phyloP scores from a whole-genome alignment of 2,113 vertebrate species.

The Pyxicephalus adspersus region DNA sequence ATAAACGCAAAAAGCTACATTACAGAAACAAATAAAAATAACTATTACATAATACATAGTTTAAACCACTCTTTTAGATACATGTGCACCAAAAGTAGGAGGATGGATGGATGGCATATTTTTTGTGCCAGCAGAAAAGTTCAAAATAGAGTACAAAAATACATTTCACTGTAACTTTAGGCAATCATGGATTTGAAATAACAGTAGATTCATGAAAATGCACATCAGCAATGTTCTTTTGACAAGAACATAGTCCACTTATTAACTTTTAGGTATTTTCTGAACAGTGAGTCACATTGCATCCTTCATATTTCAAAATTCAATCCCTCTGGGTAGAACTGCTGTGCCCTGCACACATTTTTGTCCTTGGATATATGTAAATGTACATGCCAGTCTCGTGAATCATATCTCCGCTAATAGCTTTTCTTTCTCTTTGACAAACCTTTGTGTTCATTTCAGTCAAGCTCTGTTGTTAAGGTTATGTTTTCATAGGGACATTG shows the following conservation, averaged over 20 bases:
- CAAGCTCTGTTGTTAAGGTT: neutral
- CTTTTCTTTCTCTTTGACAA: constrained; percentile 31
- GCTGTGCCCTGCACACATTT: neutral
- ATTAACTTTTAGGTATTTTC: constrained; percentile 43
- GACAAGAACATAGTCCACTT: constrained; percentile 49
- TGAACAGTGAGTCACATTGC: neutral
- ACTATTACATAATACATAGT: neutral
- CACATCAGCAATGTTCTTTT: constrained; percentile 54
- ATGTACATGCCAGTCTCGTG: constrained; percentile 43
- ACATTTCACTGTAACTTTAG: constrained; percentile 43
- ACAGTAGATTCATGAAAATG: constrained; percentile 50
- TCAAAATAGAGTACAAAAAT: constrained; percentile 46
- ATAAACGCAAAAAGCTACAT: too few species aligned
- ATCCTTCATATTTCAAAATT: constrained; percentile 41
- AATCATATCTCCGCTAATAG: constrained; percentile 37
- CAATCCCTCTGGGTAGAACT: constrained; percentile 22
- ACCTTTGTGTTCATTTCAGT: constrained; percentile 27
- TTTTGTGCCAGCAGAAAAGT: constrained; percentile 28
- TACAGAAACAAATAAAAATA: too few species aligned
- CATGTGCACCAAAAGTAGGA: constrained; percentile 6
- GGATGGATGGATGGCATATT: constrained; percentile 4
- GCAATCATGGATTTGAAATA: constrained; percentile 55
- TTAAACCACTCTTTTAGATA: neutral
- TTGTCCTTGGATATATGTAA: constrained; percentile 43
- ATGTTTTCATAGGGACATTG: neutral